Base-by-base conservation (phyloP, 2,888 invertebrate genomes). In the Drosophila emarginata region DNA sequence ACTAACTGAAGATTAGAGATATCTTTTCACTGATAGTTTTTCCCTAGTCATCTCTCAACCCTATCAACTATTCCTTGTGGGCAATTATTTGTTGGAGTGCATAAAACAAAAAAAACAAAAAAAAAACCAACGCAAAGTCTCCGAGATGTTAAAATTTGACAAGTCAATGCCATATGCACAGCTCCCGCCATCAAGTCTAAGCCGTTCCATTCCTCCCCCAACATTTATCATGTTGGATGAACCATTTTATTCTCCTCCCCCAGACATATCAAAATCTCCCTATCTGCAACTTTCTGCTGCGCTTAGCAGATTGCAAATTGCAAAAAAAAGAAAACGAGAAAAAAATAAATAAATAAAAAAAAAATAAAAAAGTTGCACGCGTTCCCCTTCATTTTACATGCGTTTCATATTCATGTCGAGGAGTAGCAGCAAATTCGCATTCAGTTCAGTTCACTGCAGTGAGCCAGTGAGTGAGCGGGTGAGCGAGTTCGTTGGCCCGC, bases 371-470 rank as follows among this genome's bases (percentile, higher is more conserved):
- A 80, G 70, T 79, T 80, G 78, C 76, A 71, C 85, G 82, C 82
- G 77, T 85, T 85, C 85, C 85, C 81, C 81, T 68, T 81, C 79
- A 74, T 87, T 87, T 81, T 87, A 78, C 81, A 81, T 84, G 78
- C 87, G 85, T 78, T 82, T 87, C 81, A 87, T 87, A 87, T 85
- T 82, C 77, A 82, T 82, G 86, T 79, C 76, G 80, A 59, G 76
- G 52, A 60, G 56, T 9, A 32, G 32, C 32, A 32, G 32, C 64
- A 36, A 51, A 45, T 45, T 52, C 40, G 53, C 67, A 60, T 50
- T 68, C 61, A 68, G 61, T 39, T 57, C 62, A 62, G 28, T 62
- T 37, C 39, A 40, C 56, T 59, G n/a, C 39, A 40, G 37, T 63
- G 21, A 45, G 45, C 40, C 18, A 9, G 40, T 18, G 45, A 45